These are phyloP conservation scores for Tromatobia lineatoria DNA, from an alignment of 2,888 invertebrate genomes.

Conservation along the genomic window DNA sequence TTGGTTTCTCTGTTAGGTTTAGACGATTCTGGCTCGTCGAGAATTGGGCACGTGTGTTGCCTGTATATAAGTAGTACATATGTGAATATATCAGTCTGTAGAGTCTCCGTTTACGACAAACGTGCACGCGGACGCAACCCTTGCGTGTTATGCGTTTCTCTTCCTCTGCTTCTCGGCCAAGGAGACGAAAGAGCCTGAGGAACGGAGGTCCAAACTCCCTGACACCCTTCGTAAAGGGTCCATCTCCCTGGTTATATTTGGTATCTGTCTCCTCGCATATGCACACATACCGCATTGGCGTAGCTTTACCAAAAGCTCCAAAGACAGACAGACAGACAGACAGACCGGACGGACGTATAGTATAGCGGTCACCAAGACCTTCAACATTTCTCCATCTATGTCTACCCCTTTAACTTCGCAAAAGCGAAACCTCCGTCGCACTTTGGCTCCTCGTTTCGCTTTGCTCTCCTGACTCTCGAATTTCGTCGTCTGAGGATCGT, in stretches of 20 bases:
- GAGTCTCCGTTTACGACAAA: constrained; percentile 34
- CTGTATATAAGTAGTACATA: constrained; percentile 4
- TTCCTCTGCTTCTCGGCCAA: constrained; percentile 13
- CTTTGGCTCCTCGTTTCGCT: constrained; percentile 5
- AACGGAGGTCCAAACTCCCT: constrained; percentile 78
- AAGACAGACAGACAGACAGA: background rate
- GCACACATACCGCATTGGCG: constrained; percentile 82
- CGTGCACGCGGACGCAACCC: constrained; percentile 73
- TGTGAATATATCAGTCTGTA: background rate
- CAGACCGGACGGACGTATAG: background rate
- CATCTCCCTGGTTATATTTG: constrained; percentile 82
- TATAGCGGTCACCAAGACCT: background rate
- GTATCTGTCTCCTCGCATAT: constrained; percentile 79
- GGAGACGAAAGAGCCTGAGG: constrained; percentile 60
- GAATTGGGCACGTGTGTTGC: constrained; percentile 56
- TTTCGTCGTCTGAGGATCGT: background rate
- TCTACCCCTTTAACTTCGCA: background rate
- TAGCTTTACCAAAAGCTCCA: constrained; percentile 64
- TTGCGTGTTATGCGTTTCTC: constrained; percentile 63
- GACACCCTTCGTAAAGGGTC: constrained; percentile 85
- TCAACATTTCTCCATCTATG: constrained; percentile 2
- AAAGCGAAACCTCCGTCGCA: constrained; percentile 4
- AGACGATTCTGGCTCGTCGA: constrained; percentile 28
- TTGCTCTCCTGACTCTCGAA: background rate
- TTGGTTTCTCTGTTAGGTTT: constrained; percentile 19